Evolutionary conservation across 2,113 vertebrate genomes (phyloP).

Genomic region (Dicaeum eximium): DNA sequence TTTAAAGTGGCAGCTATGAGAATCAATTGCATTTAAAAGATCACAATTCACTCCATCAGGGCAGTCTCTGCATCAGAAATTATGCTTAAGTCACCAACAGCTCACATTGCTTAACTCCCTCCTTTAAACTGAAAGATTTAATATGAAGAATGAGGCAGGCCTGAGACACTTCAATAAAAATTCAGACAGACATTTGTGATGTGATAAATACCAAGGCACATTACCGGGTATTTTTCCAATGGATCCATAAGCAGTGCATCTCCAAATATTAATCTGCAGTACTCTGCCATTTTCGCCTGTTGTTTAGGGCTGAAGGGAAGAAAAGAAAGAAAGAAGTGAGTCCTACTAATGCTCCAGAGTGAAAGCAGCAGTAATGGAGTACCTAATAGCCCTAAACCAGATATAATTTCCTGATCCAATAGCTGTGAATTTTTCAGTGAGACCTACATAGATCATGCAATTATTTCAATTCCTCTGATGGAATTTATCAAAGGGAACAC

Average conservation of each 20-base stretch:
- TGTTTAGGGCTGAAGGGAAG: constrained; percentile 85
- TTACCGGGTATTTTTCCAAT: constrained; percentile 95
- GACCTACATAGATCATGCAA: not conserved
- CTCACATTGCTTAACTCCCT: not conserved
- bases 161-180: not conserved
- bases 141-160: not conserved
- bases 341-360: not conserved
- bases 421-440: not conserved
- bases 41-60: not conserved
- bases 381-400: not conserved
- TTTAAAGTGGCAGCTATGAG: not conserved
- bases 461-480: not conserved
- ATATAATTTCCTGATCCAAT: not conserved
- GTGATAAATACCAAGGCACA: constrained; percentile 2
- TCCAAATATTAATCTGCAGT: constrained; percentile 97
- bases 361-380: not conserved
- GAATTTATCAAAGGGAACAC: not conserved
- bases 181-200: not conserved
- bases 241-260: constrained; percentile 92
- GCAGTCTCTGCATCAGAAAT: not conserved
- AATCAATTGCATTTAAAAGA: not conserved
- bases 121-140: not conserved
- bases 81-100: not conserved
- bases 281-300: constrained; percentile 99
- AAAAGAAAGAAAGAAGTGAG: not conserved